phyloP scores from a whole-genome alignment of 1,140 invertebrate species.

The Thaumetopoea pityocampa region DNA sequence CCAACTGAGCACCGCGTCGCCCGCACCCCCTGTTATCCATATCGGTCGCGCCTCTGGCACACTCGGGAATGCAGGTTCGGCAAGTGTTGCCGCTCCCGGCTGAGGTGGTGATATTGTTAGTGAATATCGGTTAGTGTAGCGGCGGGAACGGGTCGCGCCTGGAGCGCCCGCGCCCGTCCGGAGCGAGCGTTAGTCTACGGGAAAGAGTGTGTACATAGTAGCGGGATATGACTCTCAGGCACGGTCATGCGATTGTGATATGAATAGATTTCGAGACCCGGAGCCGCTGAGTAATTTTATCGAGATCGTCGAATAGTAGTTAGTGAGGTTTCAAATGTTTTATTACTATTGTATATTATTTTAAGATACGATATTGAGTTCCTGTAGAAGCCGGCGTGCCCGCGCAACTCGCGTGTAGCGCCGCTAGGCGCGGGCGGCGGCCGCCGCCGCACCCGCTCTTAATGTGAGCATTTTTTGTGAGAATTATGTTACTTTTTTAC shows the following conservation, averaged over 20 bases:
- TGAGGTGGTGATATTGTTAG: conserved; percentile 46
- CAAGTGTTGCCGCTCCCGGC: conserved; percentile 32
- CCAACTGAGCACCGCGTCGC: conserved; percentile 48
- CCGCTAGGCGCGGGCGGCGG: conserved; percentile 21
- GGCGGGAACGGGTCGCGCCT: conserved; percentile 26
- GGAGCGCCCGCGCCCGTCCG: conserved; percentile 20
- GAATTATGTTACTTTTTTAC: conserved; percentile 71
- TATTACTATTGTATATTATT: conserved; percentile 74
- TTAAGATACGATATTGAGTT: conserved; percentile 75
- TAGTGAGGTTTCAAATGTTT: conserved; percentile 75
- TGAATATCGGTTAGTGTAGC: conserved; percentile 46
- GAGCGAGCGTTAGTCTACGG: conserved; percentile 38
- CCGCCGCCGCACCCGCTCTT: conserved; percentile 53
- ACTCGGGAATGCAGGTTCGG: conserved; percentile 40
- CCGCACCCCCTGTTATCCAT: conserved; percentile 42
- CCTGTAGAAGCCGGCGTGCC: conserved; percentile 49
- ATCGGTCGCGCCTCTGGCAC: conserved; percentile 54
- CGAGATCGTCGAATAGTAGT: conserved; percentile 71
- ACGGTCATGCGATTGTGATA: conserved; percentile 75
- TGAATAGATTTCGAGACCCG: conserved; percentile 69
- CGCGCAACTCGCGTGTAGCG: conserved; percentile 18
- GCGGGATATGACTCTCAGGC: conserved; percentile 71
- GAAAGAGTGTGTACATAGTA: conserved; percentile 70
- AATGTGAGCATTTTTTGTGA: conserved; percentile 72
- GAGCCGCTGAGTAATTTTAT: conserved; percentile 66